Evolutionary conservation across 2,888 invertebrate genomes (phyloP).

Genomic region (Scaptomyza flava): DNA sequence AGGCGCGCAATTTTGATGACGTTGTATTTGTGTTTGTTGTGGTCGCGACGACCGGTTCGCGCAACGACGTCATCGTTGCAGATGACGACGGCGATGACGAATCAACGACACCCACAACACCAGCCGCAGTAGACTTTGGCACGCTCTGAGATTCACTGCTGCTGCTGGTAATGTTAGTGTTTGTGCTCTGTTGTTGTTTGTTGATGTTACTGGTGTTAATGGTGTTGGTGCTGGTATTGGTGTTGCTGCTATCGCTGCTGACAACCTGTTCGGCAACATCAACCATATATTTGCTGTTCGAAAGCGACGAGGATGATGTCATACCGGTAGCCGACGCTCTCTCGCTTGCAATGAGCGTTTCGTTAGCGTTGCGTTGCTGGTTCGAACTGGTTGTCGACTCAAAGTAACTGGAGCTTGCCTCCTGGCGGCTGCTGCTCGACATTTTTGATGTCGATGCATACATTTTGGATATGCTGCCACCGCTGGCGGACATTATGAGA

Average conservation of each 20-base stretch:
- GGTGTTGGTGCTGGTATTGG: constrained; percentile 28
- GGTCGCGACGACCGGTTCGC: constrained; percentile 64
- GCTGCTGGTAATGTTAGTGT: constrained; percentile 34
- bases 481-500: constrained; percentile 50
- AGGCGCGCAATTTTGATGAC: constrained; percentile 47
- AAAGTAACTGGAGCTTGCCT: constrained; percentile 59
- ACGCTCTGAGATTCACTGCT: constrained; percentile 73
- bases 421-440: constrained; percentile 52
- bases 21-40: constrained; percentile 58
- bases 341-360: constrained; percentile 71
- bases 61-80: constrained; percentile 62
- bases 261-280: constrained; percentile 70
- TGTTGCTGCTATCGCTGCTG: constrained; percentile 56
- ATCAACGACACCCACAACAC: constrained; percentile 43
- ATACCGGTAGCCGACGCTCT: constrained; percentile 74
- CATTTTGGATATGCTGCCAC: constrained; percentile 67
- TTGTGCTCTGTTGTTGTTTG: constrained; percentile 55
- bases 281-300: constrained; percentile 53
- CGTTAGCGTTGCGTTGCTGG: constrained; percentile 51
- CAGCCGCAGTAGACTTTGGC: constrained; percentile 60
- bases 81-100: constrained; percentile 46
- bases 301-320: constrained; percentile 76
- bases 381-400: constrained; percentile 70
- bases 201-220: constrained; percentile 36
- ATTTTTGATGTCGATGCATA: constrained; percentile 62